phyloP scores from a whole-genome alignment of 2,113 vertebrate species.

The Meriones unguiculatus region DNA sequence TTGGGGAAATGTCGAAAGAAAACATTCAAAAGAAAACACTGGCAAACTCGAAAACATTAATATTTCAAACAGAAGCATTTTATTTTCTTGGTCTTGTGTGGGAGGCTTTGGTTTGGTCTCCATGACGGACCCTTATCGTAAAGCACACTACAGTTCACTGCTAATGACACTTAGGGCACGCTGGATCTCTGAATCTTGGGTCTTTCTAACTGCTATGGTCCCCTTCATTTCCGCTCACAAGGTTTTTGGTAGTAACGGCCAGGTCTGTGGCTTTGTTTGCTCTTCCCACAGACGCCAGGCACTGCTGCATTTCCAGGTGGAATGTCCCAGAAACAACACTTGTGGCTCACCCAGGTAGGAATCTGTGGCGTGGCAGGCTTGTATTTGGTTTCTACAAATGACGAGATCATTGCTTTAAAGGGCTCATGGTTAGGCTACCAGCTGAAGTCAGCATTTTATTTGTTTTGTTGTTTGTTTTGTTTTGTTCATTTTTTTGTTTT shows the following conservation, averaged over 20 bases:
- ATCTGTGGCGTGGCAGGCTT: neutral
- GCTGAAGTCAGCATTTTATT: neutral
- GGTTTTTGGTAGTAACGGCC: neutral
- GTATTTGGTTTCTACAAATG: neutral
- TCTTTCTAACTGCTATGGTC: constrained; percentile 40
- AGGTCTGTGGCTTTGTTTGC: neutral
- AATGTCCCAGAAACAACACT: neutral
- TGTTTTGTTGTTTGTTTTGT: neutral
- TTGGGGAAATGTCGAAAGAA: neutral
- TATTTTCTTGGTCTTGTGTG: neutral
- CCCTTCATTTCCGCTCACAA: neutral
- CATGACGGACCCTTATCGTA: neutral
- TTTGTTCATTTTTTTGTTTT: neutral
- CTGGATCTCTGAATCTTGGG: neutral
- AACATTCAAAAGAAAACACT: neutral
- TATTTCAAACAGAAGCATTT: constrained; percentile 17
- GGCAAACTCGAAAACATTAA: constrained; percentile 22
- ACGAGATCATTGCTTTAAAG: neutral
- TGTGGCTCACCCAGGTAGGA: neutral
- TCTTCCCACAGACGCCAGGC: constrained; percentile 17
- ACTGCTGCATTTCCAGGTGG: neutral
- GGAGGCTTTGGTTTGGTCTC: neutral
- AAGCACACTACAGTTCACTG: neutral
- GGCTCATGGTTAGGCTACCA: neutral
- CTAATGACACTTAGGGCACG: neutral